phyloP scores from a whole-genome alignment of 2,113 vertebrate species.

The Numenius arquata region DNA sequence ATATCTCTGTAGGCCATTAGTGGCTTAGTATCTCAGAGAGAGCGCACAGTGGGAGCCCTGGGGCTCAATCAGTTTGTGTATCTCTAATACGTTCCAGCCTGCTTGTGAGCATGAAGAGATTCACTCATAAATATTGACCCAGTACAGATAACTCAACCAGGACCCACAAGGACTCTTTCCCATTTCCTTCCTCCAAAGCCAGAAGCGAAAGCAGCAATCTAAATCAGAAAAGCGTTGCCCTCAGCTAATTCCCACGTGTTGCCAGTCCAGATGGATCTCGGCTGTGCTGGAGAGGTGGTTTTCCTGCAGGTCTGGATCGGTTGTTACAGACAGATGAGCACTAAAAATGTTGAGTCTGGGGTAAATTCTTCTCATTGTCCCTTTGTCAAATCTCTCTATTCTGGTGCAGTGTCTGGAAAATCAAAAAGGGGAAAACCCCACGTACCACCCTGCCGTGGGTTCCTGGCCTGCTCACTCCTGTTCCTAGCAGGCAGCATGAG shows the following conservation, averaged over 20 bases:
- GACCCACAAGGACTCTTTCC: neutral
- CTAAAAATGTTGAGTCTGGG: neutral
- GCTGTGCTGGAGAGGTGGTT: neutral
- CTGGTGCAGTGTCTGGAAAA: neutral
- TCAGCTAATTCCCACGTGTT: neutral
- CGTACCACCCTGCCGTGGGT: neutral
- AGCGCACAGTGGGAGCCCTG: neutral
- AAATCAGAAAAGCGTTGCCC: neutral
- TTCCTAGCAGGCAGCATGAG: neutral
- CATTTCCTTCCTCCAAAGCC: neutral
- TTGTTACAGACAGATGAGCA: neutral
- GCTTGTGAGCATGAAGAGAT: neutral
- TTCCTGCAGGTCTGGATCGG: neutral
- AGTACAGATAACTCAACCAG: neutral
- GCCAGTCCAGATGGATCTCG: neutral
- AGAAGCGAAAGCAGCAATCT: neutral
- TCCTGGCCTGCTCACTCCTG: neutral
- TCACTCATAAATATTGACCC: neutral
- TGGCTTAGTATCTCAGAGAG: neutral
- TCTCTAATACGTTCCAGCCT: neutral
- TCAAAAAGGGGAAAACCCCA: neutral
- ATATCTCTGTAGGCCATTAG: neutral
- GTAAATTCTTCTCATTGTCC: neutral
- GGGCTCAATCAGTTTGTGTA: neutral
- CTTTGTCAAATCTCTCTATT: neutral